These are phyloP conservation scores for Tenrec ecaudatus DNA, from an alignment of 2,113 vertebrate species.

Conservation along the genomic window DNA sequence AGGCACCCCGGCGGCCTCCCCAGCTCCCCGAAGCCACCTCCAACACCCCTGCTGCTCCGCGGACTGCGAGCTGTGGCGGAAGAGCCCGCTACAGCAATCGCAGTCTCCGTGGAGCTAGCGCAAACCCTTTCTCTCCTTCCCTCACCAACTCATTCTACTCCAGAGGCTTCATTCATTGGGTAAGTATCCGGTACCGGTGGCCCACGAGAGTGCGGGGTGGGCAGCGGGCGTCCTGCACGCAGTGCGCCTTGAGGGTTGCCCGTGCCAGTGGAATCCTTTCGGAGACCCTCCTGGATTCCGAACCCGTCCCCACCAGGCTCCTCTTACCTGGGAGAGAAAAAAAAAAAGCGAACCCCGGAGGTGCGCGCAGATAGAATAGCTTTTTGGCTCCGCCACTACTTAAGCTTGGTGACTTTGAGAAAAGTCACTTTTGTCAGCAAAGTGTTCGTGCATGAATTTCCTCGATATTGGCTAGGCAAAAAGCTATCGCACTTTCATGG, in stretches of 20 bases:
- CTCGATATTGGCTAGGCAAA: neutral
- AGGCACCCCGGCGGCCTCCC: neutral
- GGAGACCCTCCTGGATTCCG: neutral
- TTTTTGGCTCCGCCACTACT: neutral
- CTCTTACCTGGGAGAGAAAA: neutral
- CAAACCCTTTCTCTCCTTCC: conserved; percentile 34
- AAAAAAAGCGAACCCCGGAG: neutral
- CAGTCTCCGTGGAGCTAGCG: conserved; percentile 48
- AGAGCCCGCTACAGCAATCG: conserved; percentile 51
- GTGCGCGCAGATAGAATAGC: neutral
- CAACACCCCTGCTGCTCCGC: neutral
- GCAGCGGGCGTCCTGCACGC: neutral
- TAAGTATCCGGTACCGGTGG: conserved; percentile 55
- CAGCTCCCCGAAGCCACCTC: neutral
- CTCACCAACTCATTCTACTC: conserved; percentile 58
- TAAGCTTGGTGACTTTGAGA: conserved; percentile 52
- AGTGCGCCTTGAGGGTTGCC: neutral
- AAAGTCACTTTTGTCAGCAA: conserved; percentile 71
- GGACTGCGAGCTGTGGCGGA: conserved; percentile 68
- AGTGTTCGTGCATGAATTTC: conserved; percentile 52
- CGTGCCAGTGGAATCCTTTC: neutral
- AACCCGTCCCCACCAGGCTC: neutral
- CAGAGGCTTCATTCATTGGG: conserved; percentile 42
- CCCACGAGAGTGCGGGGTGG: neutral
- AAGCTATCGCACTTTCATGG: conserved; percentile 19